Evolutionary conservation across 1,140 invertebrate genomes (phyloP).

Genomic region (Globodera ellingtonae): DNA sequence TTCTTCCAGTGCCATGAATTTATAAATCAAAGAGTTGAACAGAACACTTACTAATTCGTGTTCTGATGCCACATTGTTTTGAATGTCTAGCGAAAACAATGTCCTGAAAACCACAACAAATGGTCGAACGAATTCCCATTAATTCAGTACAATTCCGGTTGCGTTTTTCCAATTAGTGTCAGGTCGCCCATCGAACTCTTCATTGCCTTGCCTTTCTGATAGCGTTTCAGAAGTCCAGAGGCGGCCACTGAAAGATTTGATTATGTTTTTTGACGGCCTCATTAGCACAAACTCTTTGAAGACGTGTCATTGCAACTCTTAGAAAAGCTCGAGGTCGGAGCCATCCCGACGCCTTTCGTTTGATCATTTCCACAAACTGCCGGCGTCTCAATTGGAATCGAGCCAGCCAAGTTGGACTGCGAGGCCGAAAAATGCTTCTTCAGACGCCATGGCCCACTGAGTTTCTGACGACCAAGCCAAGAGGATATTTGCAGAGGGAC

Average conservation of each 20-base stretch:
- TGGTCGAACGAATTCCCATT: background rate
- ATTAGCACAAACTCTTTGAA: background rate
- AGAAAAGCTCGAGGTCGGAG: background rate
- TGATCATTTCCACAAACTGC: background rate
- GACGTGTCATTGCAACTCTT: slow-evolving; percentile 31
- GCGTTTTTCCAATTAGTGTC: slow-evolving; percentile 26
- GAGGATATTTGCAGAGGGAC: slow-evolving; percentile 50
- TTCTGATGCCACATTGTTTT: slow-evolving; percentile 11
- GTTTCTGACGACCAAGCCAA: slow-evolving; percentile 53
- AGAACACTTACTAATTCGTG: background rate
- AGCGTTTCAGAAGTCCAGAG: slow-evolving; percentile 42
- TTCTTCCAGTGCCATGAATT: too few relatives aligned
- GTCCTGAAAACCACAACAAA: background rate
- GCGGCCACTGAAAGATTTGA: background rate
- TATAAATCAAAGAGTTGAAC: too few relatives aligned
- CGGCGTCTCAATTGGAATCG: slow-evolving; percentile 7
- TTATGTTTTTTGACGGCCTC: background rate
- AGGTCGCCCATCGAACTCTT: slow-evolving; percentile 53
- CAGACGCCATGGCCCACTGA: slow-evolving; percentile 41
- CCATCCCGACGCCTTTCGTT: too few relatives aligned
- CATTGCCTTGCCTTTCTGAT: slow-evolving; percentile 41
- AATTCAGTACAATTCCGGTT: slow-evolving; percentile 3
- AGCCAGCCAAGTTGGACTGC: slow-evolving; percentile 46
- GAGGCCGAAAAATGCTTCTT: slow-evolving; percentile 52
- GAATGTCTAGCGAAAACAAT: background rate